Base-by-base conservation (phyloP, 2,113 vertebrate species). In the Pyrgilauda ruficollis region DNA sequence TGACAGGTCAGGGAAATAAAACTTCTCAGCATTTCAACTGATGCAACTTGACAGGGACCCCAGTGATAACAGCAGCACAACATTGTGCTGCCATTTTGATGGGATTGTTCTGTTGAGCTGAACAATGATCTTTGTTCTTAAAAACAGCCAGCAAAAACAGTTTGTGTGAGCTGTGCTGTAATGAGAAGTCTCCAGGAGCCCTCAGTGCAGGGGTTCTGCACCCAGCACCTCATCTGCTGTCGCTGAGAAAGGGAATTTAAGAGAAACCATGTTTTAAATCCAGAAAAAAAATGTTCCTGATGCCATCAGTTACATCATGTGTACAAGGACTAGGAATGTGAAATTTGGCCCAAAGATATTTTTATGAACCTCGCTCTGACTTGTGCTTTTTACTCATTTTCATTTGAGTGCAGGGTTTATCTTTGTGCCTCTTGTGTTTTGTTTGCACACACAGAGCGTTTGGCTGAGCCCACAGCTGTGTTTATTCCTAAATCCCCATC, bases 31-130 rank as follows among this genome's bases (percentile, higher is more conserved):
- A 33, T 91, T 82, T 69, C 64, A 87, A 39, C 55, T 91, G 94
- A 94, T 95, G 49, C 58, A 16, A 55, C 88, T 69, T 88, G 94
- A 96, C 93, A 94, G 55, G 70, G 49, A 80, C 46, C 43, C 47
- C 66, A 53, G 84, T 73, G 93, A 76, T 87, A 89, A 82, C 87
- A 93, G 84, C 39, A 76, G 93, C 70, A 84, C 69, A 73, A 89
- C 0, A 6, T 15, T 17, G 53, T 3, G 4, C 62, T 84, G 80
- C 93, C 61, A 12, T 64, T 92, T 55, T 46, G 59, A 89, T 89
- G 49, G 89, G 43, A 50, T 66, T 56, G 58, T 56, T 92, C 64
- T 91, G 78, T 69, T 75, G 93, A 77, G 53, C 23, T 77, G 84
- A 96, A 53, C 74, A 84, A 46, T 31, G 66, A 77, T 92, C 74